These are phyloP conservation scores for Hyposoter didymator DNA, from an alignment of 2,888 invertebrate genomes.

Conservation along the genomic window DNA sequence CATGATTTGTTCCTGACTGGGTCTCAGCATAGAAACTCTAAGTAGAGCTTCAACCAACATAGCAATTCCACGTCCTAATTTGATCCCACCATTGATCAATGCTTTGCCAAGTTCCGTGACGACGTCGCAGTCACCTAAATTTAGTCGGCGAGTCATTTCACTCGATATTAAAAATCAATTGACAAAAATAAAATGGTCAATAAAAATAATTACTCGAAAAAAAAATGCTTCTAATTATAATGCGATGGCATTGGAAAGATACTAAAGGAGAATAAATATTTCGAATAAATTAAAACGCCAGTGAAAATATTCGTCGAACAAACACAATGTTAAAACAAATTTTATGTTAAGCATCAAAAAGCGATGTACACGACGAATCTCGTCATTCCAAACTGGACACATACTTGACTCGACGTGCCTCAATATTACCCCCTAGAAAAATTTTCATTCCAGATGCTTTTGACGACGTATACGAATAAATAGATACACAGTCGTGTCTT, in stretches of 20 bases:
- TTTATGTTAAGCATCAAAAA: neutral
- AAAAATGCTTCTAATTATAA: neutral
- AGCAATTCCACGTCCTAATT: conserved; percentile 79
- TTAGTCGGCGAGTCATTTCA: conserved; percentile 59
- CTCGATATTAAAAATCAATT: neutral
- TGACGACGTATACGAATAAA: conserved; percentile 10
- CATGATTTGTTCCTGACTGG: conserved; percentile 85
- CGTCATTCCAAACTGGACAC: conserved; percentile 54
- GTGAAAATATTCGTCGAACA: neutral
- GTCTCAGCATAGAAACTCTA: conserved; percentile 85
- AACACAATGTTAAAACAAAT: neutral
- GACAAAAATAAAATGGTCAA: neutral
- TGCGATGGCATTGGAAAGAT: neutral
- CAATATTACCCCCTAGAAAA: conserved; percentile 70
- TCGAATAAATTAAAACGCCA: neutral
- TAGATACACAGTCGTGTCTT: conserved; percentile 68
- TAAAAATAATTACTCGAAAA: neutral
- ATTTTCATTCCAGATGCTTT: conserved; percentile 72
- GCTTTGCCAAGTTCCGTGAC: conserved; percentile 76
- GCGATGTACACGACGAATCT: conserved; percentile 36
- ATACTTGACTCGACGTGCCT: conserved; percentile 4
- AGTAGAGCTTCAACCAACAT: conserved; percentile 86
- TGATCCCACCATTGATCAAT: conserved; percentile 76
- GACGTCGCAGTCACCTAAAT: conserved; percentile 77
- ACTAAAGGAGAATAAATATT: neutral